Evolutionary conservation across 2,113 vertebrate species (phyloP).

Genomic region (Actenoides hombroni): DNA sequence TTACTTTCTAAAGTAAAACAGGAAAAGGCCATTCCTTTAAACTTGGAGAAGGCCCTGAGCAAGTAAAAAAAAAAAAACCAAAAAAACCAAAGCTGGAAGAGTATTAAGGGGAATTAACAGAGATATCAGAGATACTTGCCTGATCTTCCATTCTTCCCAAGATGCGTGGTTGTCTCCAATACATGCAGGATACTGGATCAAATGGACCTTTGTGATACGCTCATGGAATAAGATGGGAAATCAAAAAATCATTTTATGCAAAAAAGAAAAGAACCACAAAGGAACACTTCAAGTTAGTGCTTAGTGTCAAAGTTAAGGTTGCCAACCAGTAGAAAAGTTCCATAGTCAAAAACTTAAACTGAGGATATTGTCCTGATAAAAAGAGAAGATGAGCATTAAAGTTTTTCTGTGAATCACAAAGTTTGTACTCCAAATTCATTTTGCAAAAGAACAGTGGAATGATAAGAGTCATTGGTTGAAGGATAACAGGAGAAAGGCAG

Average conservation of each 20-base stretch:
- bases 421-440: neutral
- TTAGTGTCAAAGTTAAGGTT: neutral
- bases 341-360: neutral
- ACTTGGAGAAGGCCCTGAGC: neutral
- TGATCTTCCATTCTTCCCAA: neutral
- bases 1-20: neutral
- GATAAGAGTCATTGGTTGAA: neutral
- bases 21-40: neutral
- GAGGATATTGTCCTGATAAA: neutral
- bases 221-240: neutral
- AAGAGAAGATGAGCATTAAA: neutral
- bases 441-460: neutral
- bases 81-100: neutral
- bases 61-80: neutral
- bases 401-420: neutral
- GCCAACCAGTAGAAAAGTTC: neutral
- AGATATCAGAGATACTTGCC: neutral
- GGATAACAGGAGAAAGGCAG: neutral
- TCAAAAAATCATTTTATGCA: neutral
- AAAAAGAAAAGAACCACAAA: neutral
- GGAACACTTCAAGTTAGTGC: neutral
- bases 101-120: neutral
- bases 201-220: rapidly evolving
- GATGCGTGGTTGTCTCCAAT: neutral
- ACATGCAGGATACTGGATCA: neutral